phyloP scores from a whole-genome alignment of 2,113 vertebrate genomes.

The Tyto alba region DNA sequence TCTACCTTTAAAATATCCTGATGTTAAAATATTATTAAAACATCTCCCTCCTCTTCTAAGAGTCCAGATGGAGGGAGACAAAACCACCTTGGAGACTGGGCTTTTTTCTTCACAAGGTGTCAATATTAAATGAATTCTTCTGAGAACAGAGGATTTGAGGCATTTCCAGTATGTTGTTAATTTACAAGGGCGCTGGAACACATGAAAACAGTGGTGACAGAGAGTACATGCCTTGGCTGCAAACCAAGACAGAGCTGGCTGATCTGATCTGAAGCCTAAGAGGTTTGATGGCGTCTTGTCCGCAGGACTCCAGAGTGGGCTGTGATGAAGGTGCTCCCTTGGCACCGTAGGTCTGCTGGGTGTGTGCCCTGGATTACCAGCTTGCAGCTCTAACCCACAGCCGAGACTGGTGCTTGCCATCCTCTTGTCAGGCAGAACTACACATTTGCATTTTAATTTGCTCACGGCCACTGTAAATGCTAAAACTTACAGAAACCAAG shows the following conservation, averaged over 20 bases:
- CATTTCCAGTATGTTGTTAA: neutral
- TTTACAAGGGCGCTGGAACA: neutral
- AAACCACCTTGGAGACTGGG: neutral
- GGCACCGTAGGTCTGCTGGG: neutral
- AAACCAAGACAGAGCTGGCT: neutral
- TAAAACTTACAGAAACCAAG: neutral
- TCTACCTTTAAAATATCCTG: neutral
- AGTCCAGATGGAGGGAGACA: neutral
- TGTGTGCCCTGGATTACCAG: accelerated
- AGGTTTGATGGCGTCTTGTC: neutral
- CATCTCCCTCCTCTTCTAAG: neutral
- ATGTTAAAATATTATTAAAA: neutral
- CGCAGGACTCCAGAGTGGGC: accelerated
- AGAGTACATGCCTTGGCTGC: neutral
- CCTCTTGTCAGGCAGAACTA: neutral
- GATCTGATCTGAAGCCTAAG: neutral
- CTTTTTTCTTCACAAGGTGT: neutral
- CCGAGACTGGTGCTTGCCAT: accelerated
- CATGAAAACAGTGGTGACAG: neutral
- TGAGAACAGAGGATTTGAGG: neutral
- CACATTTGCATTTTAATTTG: neutral
- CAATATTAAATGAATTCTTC: neutral
- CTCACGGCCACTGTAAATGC: neutral
- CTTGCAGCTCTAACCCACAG: neutral
- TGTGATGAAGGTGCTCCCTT: neutral